Evolutionary conservation across 1,140 invertebrate species (phyloP).

Genomic region (Zelostemma sp.): DNA sequence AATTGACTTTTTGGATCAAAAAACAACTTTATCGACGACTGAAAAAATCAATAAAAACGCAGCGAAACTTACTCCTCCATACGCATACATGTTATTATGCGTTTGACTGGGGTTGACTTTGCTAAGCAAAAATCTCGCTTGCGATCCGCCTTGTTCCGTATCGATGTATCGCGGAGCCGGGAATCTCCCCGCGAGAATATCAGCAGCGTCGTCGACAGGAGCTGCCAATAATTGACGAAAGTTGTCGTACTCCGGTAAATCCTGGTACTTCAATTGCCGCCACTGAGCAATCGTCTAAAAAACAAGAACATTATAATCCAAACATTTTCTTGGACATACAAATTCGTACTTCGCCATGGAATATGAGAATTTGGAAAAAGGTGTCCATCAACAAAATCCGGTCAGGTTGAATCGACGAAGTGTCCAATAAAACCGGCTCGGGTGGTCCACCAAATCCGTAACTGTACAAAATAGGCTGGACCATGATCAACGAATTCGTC

Average conservation of each 20-base stretch:
- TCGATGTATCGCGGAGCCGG: slow-evolving; percentile 99
- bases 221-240: slow-evolving; percentile 96
- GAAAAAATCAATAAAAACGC: too few relatives aligned
- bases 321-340: background rate
- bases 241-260: slow-evolving; percentile 97
- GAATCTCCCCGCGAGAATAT: slow-evolving; percentile 95
- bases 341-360: slow-evolving; percentile 91
- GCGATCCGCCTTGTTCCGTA: slow-evolving; percentile 97
- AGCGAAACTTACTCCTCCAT: slow-evolving; percentile 86
- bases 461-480: slow-evolving; percentile 98
- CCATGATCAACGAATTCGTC: slow-evolving; percentile 98
- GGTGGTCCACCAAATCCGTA: slow-evolving; percentile 98
- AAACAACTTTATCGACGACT: too few relatives aligned
- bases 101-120: slow-evolving; percentile 99
- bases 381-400: slow-evolving; percentile 99
- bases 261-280: slow-evolving; percentile 94
- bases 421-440: slow-evolving; percentile 97
- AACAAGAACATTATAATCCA: slow-evolving; percentile 28
- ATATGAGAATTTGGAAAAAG: slow-evolving; percentile 99
- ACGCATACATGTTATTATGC: slow-evolving; percentile 99
- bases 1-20: slow-evolving; percentile 4
- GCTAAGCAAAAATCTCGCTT: slow-evolving; percentile 97
- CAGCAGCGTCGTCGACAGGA: slow-evolving; percentile 96
- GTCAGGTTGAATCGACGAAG: slow-evolving; percentile 97
- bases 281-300: slow-evolving; percentile 95